phyloP scores from a whole-genome alignment of 2,797 vertebrate genomes.

The Poeciliopsis turneri region DNA sequence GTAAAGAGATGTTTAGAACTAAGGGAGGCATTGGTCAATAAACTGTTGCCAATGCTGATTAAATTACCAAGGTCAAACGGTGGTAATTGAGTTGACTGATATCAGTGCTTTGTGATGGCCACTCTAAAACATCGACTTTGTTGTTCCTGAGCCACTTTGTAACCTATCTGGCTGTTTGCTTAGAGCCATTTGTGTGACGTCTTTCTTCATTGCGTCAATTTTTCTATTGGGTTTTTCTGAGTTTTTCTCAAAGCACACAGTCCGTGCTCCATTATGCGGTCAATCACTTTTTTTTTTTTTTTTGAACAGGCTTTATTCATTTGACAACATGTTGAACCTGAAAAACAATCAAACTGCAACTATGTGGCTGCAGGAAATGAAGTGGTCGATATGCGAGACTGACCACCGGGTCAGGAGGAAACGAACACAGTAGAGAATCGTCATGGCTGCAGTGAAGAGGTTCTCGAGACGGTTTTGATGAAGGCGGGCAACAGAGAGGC shows the following conservation, averaged over 20 bases:
- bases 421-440: not conserved
- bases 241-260: not conserved
- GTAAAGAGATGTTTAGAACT: not conserved
- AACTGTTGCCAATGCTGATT: not conserved
- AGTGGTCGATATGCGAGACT: not conserved
- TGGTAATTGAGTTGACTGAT: not conserved
- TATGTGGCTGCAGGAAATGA: not conserved
- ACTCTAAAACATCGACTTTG: too few relatives aligned
- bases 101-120: too few relatives aligned
- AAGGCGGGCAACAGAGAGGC: not conserved
- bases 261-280: not conserved
- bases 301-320: not conserved
- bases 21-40: not conserved
- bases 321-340: not conserved
- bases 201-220: too few relatives aligned
- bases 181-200: too few relatives aligned
- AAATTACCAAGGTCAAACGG: not conserved
- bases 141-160: too few relatives aligned
- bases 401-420: not conserved
- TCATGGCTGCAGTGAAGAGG: not conserved
- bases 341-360: not conserved
- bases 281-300: not conserved
- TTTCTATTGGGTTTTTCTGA: not conserved
- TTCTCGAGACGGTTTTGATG: not conserved
- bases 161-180: too few relatives aligned